Conservation (phyloP, 2,888 invertebrate genomes). For the Idaea dimidiata region DNA sequence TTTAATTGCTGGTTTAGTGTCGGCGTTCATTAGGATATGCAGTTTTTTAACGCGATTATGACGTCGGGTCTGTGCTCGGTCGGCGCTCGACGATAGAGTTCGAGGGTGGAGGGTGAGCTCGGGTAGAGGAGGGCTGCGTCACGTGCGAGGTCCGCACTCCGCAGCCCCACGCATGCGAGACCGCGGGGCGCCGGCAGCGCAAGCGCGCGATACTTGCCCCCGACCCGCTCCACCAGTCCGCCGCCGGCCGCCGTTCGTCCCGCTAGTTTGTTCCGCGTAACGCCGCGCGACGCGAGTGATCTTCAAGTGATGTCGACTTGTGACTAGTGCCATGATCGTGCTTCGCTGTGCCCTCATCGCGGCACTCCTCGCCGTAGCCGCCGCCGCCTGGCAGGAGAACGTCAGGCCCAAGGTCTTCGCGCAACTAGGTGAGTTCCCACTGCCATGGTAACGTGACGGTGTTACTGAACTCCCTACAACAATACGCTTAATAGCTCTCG, state of each 20-base stretch:
- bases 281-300: conserved; percentile 65
- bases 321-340: conserved; percentile 79
- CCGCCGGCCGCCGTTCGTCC: conserved; percentile 78
- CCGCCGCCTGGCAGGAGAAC: conserved; percentile 93
- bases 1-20: conserved; percentile 75
- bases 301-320: conserved; percentile 75
- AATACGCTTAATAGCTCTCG: conserved; percentile 56
- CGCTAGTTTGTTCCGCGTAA: conserved; percentile 50
- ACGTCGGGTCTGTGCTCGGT: conserved; percentile 57
- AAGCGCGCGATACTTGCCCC: conserved; percentile 64
- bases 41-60: conserved; percentile 78
- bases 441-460: conserved; percentile 50
- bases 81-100: conserved; percentile 32
- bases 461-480: conserved; percentile 60
- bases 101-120: conserved; percentile 55
- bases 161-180: conserved; percentile 80
- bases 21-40: conserved; percentile 74
- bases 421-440: conserved; percentile 89
- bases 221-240: conserved; percentile 73
- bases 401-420: conserved; percentile 95
- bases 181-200: conserved; percentile 74
- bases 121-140: conserved; percentile 78
- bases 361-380: conserved; percentile 79
- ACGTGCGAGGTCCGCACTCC: conserved; percentile 79
- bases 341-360: conserved; percentile 74